Evolutionary conservation across 2,797 vertebrate species (phyloP), one percentile per base, ranked within the genome.

Genomic region (Loriculus beryllinus): DNA sequence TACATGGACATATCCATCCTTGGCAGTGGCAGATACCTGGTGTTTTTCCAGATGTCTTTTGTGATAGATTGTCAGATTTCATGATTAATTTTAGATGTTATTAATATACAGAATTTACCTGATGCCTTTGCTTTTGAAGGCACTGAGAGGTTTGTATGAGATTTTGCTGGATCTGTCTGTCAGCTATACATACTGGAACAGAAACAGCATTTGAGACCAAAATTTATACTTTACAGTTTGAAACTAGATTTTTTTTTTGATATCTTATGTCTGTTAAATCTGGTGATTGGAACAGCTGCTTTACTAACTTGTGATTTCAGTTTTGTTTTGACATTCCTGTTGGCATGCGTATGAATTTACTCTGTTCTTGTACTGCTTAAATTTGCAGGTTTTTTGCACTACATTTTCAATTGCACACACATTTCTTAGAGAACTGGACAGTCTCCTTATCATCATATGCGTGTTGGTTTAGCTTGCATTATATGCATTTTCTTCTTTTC

Each of bases 241-340:
- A 90, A 90, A 69, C 49, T 83, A 81, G 42, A 4, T 68, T 81
- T 87, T 60, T 87, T 60, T 91, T 60, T 39, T 84, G 57, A 26
- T 89, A 63, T 29, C 69, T 20, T 60, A 4, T 65, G 62, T 63
- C 76, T 89, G 72, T 93, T 91, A 91, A 87, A 81, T 68, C 47
- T 95, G 71, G n/a, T 68, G 81, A 77, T 86, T 91, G 64, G 64
- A 95, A 64, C 84, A 90, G 57, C 86, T 95, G 79, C 71, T 92
- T 94, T 96, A 70, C 75, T 72, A 82, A 80, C 84, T 77, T 86
- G 65, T 92, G 78, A 77, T 91, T 94, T 91, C 39, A 69, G 45
- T 65, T 92, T 82, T 96, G 78, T 88, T 94, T 94, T 95, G 88
- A 89, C 79, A 68, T 91, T 94, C 20, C 65, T 95, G 14, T 42